Evolutionary conservation across 2,888 invertebrate genomes (phyloP), one percentile per base, ranked within the genome.

Genomic region (Lordiphosa fenestrarum): DNA sequence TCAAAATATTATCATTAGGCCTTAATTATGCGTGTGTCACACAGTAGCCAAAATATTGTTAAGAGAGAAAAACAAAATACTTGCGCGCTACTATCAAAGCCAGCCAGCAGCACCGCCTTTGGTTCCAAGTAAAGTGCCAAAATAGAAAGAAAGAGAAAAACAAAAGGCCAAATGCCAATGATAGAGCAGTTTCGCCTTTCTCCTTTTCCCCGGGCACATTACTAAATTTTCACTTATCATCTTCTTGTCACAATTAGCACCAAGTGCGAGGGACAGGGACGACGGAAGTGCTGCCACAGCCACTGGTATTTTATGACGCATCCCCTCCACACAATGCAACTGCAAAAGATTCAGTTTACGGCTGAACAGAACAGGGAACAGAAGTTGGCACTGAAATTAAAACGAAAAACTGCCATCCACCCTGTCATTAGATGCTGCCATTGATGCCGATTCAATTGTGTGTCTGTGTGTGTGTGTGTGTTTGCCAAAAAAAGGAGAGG

Each of bases 391-490:
- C 56, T 66, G 60, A 50, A 66, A 55, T 66, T 60, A 60, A 66
- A 65, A 47, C 60, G 60, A 66, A 66, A 65, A 56, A 48, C 62
- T 78, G 80, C 80, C 69, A 82, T 75, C 82, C 80, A 80, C 80
- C 80, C 80, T 80, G 80, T 80, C 73, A 80, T 80, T 80, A 80
- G 82, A 80, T 63, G 71, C 56, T 53, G 12, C 62, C 57, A 58
- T 54, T 63, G 68, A 68, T 66, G 55, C 44, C 48, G 53, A 49
- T 57, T 76, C 80, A 71, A 80, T 80, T 76, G 76, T 76, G 76
- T 67, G 15, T 15, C 1, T 1, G 15, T 15, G 15, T 15, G 15
- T 15, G 15, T 15, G 15, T 15, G 15, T 15, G 15, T 15, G 15
- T 15, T 15, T 60, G 23, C 46, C 41, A 25, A 12, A 40, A 39